Evolutionary conservation across 2,797 vertebrate genomes (phyloP).

Genomic region (Peromyscus eremicus): DNA sequence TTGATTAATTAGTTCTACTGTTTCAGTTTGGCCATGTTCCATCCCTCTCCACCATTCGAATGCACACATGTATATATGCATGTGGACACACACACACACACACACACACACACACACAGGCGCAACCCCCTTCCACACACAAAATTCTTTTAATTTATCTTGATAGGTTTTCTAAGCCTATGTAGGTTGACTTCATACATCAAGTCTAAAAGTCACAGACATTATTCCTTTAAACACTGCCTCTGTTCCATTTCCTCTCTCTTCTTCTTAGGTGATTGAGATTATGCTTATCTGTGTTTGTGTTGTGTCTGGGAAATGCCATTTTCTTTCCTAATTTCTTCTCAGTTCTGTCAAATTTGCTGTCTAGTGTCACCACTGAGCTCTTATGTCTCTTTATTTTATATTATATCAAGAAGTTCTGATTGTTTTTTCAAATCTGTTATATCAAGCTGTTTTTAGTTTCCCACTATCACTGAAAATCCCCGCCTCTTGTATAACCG

Average conservation of each 20-base stretch:
- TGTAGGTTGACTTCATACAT: not conserved
- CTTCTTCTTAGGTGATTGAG: not conserved
- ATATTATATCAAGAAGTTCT: not conserved
- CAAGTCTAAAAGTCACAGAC: not conserved
- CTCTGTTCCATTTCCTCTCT: not conserved
- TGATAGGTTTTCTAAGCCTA: not conserved
- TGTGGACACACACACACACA: not conserved
- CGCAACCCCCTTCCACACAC: rapidly evolving
- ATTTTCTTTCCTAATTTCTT: not conserved
- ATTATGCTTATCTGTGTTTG: not conserved
- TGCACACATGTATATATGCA: not conserved
- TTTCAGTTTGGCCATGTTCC: not conserved
- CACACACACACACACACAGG: not conserved
- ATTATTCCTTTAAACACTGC: not conserved
- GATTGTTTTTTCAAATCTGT: not conserved
- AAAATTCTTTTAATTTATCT: not conserved
- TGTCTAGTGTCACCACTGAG: not conserved
- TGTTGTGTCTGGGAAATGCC: not conserved
- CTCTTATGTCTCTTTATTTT: not conserved
- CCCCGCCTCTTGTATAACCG: not conserved
- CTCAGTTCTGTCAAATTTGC: not conserved
- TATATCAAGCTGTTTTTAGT: not conserved
- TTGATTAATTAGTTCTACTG: not conserved
- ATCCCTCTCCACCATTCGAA: not conserved
- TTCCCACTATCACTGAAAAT: not conserved